phyloP scores from a whole-genome alignment of 2,113 vertebrate species.

The Bagarius yarrelli region DNA sequence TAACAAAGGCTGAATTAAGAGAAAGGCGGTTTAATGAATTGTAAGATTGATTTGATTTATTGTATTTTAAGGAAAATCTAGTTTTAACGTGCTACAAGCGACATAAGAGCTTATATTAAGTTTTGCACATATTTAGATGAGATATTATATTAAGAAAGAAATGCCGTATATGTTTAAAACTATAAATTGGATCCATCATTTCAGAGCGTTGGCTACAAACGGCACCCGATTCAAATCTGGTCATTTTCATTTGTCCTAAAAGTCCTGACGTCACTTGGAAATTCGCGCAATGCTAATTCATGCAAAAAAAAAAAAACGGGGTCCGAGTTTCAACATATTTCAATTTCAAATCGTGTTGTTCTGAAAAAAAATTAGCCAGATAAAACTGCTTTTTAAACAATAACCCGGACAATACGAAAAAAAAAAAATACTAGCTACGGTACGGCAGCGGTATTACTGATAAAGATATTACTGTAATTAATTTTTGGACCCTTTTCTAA shows the following conservation, averaged over 20 bases:
- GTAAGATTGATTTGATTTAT: not conserved
- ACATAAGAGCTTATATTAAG: not conserved
- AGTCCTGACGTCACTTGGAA: constrained; percentile 26
- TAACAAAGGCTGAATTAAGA: too few relatives aligned
- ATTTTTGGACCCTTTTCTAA: not conserved
- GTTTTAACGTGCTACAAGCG: not conserved
- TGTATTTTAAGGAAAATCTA: not conserved
- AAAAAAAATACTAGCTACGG: not conserved
- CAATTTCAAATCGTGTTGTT: constrained; percentile 15
- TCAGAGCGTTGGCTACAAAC: not conserved
- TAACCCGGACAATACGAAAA: not conserved
- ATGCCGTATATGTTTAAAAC: not conserved
- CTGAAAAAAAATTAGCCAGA: not conserved
- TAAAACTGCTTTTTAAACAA: not conserved
- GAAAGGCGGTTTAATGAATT: not conserved
- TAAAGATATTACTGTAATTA: not conserved
- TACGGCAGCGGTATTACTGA: not conserved
- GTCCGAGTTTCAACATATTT: constrained; percentile 12
- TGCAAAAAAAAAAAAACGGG: constrained; percentile 44
- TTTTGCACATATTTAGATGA: not conserved
- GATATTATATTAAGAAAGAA: not conserved
- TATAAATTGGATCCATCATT: not conserved
- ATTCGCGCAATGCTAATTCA: constrained; percentile 45
- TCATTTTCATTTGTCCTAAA: constrained; percentile 48
- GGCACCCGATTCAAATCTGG: constrained; percentile 37